Evolutionary conservation across 2,113 vertebrate genomes (phyloP).

Genomic region (Cebus imitator): DNA sequence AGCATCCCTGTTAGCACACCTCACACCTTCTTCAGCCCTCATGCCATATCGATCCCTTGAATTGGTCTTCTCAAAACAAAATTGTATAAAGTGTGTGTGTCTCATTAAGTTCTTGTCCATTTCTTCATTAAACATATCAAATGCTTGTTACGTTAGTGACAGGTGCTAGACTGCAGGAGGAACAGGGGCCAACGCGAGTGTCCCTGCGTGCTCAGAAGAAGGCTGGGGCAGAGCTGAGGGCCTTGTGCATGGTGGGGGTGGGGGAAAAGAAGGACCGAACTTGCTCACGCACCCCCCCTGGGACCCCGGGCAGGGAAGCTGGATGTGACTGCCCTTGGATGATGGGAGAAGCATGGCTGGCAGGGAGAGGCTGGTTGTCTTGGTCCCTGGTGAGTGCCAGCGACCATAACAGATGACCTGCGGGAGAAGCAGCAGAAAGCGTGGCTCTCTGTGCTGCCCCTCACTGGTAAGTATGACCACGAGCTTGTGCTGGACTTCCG

Average conservation of each 20-base stretch:
- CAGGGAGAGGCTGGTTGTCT: not conserved
- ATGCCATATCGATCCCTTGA: not conserved
- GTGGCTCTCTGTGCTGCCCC: not conserved
- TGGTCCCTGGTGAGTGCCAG: not conserved
- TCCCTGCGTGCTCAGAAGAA: not conserved
- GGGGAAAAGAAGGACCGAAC: not conserved
- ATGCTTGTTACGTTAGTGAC: not conserved
- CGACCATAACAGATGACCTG: no score
- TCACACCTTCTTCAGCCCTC: not conserved
- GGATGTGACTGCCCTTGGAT: not conserved
- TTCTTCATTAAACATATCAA: no score
- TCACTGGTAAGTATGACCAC: fast-evolving
- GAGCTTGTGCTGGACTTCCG: not conserved
- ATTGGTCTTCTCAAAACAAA: not conserved
- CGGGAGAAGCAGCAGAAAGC: not conserved
- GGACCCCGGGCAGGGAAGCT: not conserved
- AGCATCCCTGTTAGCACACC: not conserved
- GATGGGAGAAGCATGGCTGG: not conserved
- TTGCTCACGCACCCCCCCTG: not conserved
- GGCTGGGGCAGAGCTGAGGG: not conserved
- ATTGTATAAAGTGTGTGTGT: not conserved
- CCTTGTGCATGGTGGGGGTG: no score
- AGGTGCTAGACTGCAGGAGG: not conserved
- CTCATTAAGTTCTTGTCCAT: no score
- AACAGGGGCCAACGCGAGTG: no score